phyloP scores from a whole-genome alignment of 2,888 invertebrate genomes.

The Luffia ferchaultella region DNA sequence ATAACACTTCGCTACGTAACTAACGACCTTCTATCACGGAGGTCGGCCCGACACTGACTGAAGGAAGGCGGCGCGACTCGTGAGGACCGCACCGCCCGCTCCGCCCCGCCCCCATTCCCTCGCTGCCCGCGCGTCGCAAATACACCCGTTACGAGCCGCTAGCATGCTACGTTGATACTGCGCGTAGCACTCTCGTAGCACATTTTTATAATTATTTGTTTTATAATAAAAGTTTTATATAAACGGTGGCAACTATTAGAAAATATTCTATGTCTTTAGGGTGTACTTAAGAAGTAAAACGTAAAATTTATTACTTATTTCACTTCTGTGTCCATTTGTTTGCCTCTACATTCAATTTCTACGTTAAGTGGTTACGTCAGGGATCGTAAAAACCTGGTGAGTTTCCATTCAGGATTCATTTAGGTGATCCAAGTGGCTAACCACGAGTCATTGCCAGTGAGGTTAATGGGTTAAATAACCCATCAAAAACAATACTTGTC shows the following conservation, averaged over 20 bases:
- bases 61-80: background rate
- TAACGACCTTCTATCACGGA: background rate
- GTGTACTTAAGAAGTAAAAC: no score
- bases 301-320: no score
- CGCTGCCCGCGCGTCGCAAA: constrained; percentile 12
- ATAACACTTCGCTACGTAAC: background rate
- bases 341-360: no score
- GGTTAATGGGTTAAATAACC: no score
- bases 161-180: no score
- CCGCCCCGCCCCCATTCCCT: constrained; percentile 11
- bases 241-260: background rate
- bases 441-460: no score
- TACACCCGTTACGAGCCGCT: constrained; percentile 12
- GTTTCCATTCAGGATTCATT: no score
- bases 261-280: background rate
- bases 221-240: background rate
- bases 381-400: no score
- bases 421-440: no score
- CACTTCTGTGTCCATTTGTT: no score
- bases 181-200: background rate
- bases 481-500: no score
- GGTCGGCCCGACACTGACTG: constrained; percentile 5
- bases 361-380: no score
- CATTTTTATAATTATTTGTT: background rate
- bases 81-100: background rate